A percentile compares a stretch with the other conserved stretches of the same genome.
phyloP scores from a whole-genome alignment of 2,113 vertebrate genomes.

The Cercocebus atys region DNA sequence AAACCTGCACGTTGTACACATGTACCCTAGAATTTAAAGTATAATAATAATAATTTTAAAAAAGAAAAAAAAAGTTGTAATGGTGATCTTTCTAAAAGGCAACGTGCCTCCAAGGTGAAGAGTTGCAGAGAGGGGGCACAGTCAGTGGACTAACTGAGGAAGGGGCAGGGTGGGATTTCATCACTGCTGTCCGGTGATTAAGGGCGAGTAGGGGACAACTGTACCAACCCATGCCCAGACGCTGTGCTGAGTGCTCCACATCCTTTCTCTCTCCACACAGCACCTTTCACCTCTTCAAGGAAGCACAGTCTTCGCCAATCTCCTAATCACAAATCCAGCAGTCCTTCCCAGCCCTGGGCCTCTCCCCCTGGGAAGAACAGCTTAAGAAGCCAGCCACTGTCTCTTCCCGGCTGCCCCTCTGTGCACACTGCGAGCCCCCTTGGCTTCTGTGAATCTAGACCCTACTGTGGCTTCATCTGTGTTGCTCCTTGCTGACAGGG shows the following conservation, averaged over 20 bases:
- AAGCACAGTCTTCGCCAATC: background rate
- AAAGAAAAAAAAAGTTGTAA: no score
- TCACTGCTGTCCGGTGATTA: background rate
- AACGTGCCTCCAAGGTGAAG: background rate
- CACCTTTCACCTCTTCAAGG: slow-evolving; percentile 33
- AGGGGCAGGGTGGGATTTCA: background rate
- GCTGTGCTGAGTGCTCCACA: background rate
- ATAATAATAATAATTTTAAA: no score
- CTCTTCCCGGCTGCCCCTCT: background rate
- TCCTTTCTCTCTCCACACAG: background rate
- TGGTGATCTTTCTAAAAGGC: slow-evolving; percentile 23
- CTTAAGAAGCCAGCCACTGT: background rate
- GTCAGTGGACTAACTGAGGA: slow-evolving; percentile 6
- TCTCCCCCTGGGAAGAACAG: background rate
- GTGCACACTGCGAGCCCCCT: accelerated
- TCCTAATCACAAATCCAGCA: background rate
- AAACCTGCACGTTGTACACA: no score
- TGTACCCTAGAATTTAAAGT: no score
- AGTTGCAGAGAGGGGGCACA: background rate
- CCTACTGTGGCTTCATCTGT: background rate
- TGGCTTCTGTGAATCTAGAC: background rate
- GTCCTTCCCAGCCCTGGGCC: background rate
- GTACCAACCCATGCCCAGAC: background rate
- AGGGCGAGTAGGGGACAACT: background rate
- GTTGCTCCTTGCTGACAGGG: background rate